Percentiles rank a stretch among this genome's conserved stretches.
Evolutionary conservation across 2,888 invertebrate species (phyloP).

Genomic region (Troides helena): DNA sequence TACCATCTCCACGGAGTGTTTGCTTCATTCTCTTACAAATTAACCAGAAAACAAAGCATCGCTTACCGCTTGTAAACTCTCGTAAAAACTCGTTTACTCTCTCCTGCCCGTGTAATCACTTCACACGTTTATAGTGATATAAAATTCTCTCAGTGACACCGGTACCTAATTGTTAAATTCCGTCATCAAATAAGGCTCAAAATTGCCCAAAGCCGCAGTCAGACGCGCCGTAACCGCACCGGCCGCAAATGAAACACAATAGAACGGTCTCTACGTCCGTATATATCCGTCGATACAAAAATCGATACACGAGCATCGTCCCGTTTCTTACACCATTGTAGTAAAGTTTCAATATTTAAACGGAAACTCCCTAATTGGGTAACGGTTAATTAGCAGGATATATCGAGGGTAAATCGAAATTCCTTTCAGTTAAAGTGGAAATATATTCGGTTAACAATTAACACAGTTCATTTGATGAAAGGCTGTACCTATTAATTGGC

Average conservation of each 20-base stretch:
- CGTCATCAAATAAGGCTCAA: constrained; percentile 38
- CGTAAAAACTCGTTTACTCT: too few species aligned
- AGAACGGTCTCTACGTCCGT: constrained; percentile 33
- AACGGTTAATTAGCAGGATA: constrained; percentile 26
- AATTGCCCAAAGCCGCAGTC: constrained; percentile 46
- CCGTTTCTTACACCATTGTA: constrained; percentile 15
- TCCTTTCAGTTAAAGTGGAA: constrained; percentile 23
- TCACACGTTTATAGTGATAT: neutral
- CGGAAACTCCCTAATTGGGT: constrained; percentile 22
- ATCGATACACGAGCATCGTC: constrained; percentile 20
- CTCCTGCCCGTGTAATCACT: neutral
- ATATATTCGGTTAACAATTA: constrained; percentile 14
- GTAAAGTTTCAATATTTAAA: constrained; percentile 26
- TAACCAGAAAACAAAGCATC: too few species aligned
- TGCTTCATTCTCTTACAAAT: too few species aligned
- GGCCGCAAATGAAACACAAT: constrained; percentile 54
- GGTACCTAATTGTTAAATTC: constrained; percentile 33
- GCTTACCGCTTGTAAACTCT: too few species aligned
- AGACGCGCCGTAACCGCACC: constrained; percentile 45
- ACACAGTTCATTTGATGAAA: constrained; percentile 3
- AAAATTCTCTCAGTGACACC: constrained; percentile 14
- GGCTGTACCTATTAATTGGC: neutral
- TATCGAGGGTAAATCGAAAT: constrained; percentile 19
- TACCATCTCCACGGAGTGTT: too few species aligned
- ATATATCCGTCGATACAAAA: constrained; percentile 7